Base-by-base conservation (phyloP, 1,140 invertebrate genomes). In the Babylonia areolata region DNA sequence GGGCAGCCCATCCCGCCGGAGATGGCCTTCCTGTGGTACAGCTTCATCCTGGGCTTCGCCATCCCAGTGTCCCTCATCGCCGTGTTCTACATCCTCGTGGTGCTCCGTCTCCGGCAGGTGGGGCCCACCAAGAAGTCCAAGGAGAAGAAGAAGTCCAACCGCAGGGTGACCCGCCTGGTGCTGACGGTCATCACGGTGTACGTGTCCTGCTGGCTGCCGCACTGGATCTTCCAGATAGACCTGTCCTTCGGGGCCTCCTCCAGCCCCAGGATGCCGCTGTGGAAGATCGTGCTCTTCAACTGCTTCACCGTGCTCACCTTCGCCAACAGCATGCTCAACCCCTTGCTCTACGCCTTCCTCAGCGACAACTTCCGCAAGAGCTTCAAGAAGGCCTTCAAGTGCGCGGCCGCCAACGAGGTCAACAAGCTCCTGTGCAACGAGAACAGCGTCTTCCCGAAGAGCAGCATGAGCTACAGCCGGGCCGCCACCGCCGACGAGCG, bases 141-240 rank as follows among this genome's bases (percentile, higher is more conserved):
- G 92, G 98, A 98, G 92, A 98, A 98, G 95, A 98, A 98, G 92
- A 96, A 97, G 17, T 98, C 97, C 0, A 97, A 99, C 92, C 95
- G 97, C n/a, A 98, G 98, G 93, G 98, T 99, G 0, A 99, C 98
- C 0, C 97, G 97, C 88, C 94, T 99, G 88, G 98, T 99, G 0
- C 95, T 99, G 3, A 99, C 98, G 0, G 98, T 99, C 12, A 98
- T 99, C 85, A 97, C 97, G 0, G 98, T 99, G 0, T 99, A 99
- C 94, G 96, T 99, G 0, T 94, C 98, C 33, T 99, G 99, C 94
- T 99, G 98, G 98, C 94, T 98, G 35, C 98, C 98, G 0, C 99
- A 99, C 93, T 99, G 98, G 98, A 96, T 98, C 6, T 97, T 97
- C 0, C 96, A 97, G 90, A 89, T 91, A 9, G 77, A 92, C 75